Conservation (phyloP, 2,113 vertebrate genomes). For the Callipepla californica region DNA sequence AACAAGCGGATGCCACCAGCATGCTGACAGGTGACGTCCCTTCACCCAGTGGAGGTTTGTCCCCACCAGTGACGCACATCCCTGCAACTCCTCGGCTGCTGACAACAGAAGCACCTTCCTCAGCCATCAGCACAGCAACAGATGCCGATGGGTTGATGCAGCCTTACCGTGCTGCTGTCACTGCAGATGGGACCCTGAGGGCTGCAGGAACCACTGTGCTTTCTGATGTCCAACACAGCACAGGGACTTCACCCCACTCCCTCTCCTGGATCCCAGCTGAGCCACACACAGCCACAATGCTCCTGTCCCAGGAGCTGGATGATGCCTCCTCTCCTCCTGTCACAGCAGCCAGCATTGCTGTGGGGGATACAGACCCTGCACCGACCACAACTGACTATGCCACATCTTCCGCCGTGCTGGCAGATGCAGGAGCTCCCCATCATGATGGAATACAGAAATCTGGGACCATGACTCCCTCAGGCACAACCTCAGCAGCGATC, state of each 20-base stretch:
- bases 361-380: fast-evolving
- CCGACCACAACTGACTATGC: neutral
- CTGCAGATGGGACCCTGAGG: fast-evolving
- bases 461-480: too few relatives aligned
- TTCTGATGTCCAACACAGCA: neutral
- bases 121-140: neutral
- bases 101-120: neutral
- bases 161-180: neutral
- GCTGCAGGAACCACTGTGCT: neutral
- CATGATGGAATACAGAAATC: too few relatives aligned
- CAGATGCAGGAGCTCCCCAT: fast-evolving
- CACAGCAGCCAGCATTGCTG: neutral
- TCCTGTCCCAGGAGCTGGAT: neutral
- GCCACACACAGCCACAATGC: fast-evolving
- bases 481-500: neutral
- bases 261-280: neutral
- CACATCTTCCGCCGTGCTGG: fast-evolving
- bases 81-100: fast-evolving
- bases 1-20: too few relatives aligned
- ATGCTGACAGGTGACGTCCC: neutral
- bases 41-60: fast-evolving
- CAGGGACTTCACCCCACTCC: neutral
- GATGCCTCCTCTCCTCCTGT: neutral
- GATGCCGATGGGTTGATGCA: neutral
- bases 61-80: fast-evolving